phyloP scores from a whole-genome alignment of 1,140 invertebrate genomes.

The Triops longicaudatus region DNA sequence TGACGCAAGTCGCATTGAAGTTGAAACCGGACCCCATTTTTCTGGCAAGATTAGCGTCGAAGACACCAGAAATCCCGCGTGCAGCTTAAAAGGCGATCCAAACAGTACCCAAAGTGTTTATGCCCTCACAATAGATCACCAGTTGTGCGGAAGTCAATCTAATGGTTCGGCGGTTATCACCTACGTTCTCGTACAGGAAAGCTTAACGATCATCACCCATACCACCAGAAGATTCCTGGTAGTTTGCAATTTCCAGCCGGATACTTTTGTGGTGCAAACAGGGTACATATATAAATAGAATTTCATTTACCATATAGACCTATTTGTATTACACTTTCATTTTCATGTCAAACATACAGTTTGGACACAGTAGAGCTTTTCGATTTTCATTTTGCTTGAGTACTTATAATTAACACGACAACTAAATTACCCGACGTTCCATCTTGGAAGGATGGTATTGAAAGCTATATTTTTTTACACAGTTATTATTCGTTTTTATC shows the following conservation, averaged over 20 bases:
- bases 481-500: no score
- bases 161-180: slow-evolving; percentile 63
- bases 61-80: slow-evolving; percentile 35
- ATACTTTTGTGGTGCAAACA: slow-evolving; percentile 65
- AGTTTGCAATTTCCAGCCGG: slow-evolving; percentile 65
- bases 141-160: slow-evolving; percentile 62
- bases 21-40: slow-evolving; percentile 66
- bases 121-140: slow-evolving; percentile 60
- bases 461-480: no score
- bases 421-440: no score
- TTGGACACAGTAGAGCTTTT: no score
- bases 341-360: no score
- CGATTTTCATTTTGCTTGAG: no score
- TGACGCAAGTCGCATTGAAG: slow-evolving; percentile 66
- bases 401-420: no score
- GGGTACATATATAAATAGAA: slow-evolving; percentile 40
- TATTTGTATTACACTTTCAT: no score
- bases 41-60: slow-evolving; percentile 63
- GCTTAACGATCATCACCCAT: slow-evolving; percentile 66
- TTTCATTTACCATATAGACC: not conserved
- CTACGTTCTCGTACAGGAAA: slow-evolving; percentile 70
- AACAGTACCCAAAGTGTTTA: slow-evolving; percentile 56
- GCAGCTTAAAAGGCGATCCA: slow-evolving; percentile 35
- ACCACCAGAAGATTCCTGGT: slow-evolving; percentile 68
- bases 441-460: no score